Evolutionary conservation across 2,113 vertebrate genomes (phyloP).

Genomic region (Lepus europaeus): DNA sequence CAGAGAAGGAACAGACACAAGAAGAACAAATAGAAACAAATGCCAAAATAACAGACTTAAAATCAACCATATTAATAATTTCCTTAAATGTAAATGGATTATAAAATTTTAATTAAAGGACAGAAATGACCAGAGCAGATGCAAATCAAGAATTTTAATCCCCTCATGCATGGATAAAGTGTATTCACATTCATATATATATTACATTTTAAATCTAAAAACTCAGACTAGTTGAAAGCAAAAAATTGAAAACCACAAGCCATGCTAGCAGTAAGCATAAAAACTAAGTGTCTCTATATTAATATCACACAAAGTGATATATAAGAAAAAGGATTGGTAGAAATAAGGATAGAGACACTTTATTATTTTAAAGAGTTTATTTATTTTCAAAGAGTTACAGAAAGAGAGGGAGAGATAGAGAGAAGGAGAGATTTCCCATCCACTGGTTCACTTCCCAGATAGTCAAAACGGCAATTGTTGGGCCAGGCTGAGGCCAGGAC

Average conservation of each 20-base stretch:
- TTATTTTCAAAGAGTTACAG: too few relatives aligned
- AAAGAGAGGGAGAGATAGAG: too few relatives aligned
- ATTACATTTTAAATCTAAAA: not conserved
- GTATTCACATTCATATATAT: too few relatives aligned
- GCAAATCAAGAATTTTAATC: not conserved
- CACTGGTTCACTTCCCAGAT: too few relatives aligned
- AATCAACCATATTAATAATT: not conserved
- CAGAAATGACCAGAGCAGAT: constrained; percentile 7
- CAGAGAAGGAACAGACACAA: not conserved
- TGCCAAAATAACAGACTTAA: not conserved
- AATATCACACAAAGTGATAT: not conserved
- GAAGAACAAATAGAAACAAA: constrained; percentile 24
- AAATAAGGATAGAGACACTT: not conserved
- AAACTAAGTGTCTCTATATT: not conserved
- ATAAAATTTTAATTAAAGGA: constrained; percentile 28
- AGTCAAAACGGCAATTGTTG: too few relatives aligned
- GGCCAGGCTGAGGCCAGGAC: too few relatives aligned
- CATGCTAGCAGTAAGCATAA: not conserved
- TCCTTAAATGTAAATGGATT: constrained; percentile 45
- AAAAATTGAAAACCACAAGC: constrained; percentile 42
- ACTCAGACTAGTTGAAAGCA: not conserved
- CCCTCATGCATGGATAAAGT: too few relatives aligned
- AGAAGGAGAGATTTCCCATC: too few relatives aligned
- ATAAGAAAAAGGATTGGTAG: not conserved
- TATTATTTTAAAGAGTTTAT: not conserved